phyloP scores from a whole-genome alignment of 2,888 invertebrate species.

The Ganaspis brasiliensis region DNA sequence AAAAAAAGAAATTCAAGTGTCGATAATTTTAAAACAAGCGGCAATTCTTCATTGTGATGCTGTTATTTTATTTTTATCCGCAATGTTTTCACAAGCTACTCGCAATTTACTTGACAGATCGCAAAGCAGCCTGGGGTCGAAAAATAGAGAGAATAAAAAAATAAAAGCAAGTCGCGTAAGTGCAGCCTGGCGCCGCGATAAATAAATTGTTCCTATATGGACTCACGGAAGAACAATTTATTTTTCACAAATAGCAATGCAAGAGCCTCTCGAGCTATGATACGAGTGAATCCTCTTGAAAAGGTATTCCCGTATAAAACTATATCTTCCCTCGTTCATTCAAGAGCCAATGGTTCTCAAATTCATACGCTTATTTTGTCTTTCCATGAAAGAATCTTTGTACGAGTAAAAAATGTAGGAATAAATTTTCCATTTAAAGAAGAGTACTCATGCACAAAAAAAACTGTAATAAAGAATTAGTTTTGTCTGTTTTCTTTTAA shows the following conservation, averaged over 20 bases:
- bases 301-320: conserved; percentile 54
- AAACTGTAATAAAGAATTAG: no score
- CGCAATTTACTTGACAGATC: conserved; percentile 42
- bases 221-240: conserved; percentile 64
- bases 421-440: background rate
- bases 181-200: conserved; percentile 59
- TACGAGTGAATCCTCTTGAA: conserved; percentile 49
- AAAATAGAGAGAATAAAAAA: conserved; percentile 33
- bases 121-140: conserved; percentile 30
- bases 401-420: no score
- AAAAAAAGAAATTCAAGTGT: background rate
- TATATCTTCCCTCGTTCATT: conserved; percentile 40
- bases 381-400: background rate
- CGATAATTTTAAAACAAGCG: conserved; percentile 35
- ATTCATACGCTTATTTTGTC: background rate
- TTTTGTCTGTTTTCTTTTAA: no score
- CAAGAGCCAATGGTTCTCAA: conserved; percentile 43
- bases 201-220: conserved; percentile 65
- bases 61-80: conserved; percentile 29
- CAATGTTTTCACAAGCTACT: conserved; percentile 31
- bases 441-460: no score
- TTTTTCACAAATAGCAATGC: conserved; percentile 59
- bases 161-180: conserved; percentile 14
- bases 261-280: conserved; percentile 50
- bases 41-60: conserved; percentile 33